Conservation (phyloP, 2,888 invertebrate genomes). For the Pomacea canaliculata region DNA sequence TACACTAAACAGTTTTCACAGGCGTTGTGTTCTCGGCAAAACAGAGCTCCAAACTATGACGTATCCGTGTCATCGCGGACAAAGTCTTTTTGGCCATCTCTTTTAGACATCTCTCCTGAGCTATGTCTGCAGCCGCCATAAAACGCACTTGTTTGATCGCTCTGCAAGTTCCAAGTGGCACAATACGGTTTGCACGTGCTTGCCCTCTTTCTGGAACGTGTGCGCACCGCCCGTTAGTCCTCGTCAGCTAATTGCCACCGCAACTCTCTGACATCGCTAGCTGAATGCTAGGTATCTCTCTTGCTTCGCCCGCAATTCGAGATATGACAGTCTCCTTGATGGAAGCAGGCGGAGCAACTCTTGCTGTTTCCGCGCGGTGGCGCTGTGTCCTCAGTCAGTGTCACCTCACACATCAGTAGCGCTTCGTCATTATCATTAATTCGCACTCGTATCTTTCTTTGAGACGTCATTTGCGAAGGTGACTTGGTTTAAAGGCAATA, state of each 20-base stretch:
- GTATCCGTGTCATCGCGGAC: no score
- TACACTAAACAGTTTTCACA: no score
- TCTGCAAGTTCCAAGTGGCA: no score
- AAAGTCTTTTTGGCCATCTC: no score
- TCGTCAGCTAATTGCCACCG: conserved; percentile 19
- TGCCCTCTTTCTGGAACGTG: conserved; percentile 4
- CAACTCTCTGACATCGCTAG: conserved; percentile 5
- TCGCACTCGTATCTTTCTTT: no score
- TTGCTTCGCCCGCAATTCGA: background rate
- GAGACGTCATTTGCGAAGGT: background rate
- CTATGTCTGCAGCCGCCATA: no score
- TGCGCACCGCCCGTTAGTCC: conserved; percentile 23
- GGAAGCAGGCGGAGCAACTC: conserved; percentile 3
- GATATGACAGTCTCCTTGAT: conserved; percentile 7
- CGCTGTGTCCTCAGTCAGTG: conserved; percentile 11
- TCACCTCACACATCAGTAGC: conserved; percentile 4
- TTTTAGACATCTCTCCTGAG: no score
- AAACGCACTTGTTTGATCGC: no score
- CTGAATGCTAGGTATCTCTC: conserved; percentile 20
- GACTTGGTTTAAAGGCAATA: conserved; percentile 16
- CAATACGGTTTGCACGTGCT: conserved; percentile 14
- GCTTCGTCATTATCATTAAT: conserved; percentile 16
- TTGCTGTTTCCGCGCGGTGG: conserved; percentile 2
- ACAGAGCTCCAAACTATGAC: no score
- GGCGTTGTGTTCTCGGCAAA: no score